Percentiles rank a stretch among this genome's conserved stretches.
Conservation (phyloP, 2,113 vertebrate genomes). For the Corvus cornix region DNA sequence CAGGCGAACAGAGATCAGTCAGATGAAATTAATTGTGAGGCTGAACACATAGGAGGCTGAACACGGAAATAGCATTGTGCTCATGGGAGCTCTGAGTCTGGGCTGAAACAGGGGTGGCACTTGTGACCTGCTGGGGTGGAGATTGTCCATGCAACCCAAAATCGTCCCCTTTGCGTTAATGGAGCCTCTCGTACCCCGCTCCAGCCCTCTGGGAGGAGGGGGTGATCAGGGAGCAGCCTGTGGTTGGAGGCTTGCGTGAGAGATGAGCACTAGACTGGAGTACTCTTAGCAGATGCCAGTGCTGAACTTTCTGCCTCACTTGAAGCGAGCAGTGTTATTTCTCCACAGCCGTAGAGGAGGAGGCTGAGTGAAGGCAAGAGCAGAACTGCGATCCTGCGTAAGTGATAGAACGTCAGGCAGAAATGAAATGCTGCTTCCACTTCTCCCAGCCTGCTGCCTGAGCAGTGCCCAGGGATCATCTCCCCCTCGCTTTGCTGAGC, state of each 20-base stretch:
- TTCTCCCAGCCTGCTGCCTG: neutral
- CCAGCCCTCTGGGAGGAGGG: neutral
- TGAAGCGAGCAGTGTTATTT: neutral
- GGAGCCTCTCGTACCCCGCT: neutral
- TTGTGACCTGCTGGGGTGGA: fast-evolving
- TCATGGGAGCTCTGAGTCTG: neutral
- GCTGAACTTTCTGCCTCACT: slow-evolving; percentile 25
- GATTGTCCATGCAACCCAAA: fast-evolving
- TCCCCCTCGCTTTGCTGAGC: neutral
- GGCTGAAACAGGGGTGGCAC: neutral
- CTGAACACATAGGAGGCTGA: neutral
- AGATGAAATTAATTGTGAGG: neutral
- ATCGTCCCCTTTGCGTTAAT: fast-evolving
- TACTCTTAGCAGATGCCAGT: neutral
- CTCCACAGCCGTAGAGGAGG: neutral
- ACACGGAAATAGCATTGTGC: fast-evolving
- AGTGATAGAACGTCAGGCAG: neutral
- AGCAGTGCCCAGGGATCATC: neutral
- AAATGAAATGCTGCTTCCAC: slow-evolving; percentile 22
- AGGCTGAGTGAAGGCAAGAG: neutral
- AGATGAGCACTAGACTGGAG: neutral
- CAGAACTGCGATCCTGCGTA: neutral
- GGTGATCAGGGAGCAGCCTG: neutral
- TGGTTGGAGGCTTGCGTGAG: neutral
- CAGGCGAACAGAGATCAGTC: neutral